Evolutionary conservation across 2,888 invertebrate species (phyloP).

Genomic region (Uloborus plumipes): DNA sequence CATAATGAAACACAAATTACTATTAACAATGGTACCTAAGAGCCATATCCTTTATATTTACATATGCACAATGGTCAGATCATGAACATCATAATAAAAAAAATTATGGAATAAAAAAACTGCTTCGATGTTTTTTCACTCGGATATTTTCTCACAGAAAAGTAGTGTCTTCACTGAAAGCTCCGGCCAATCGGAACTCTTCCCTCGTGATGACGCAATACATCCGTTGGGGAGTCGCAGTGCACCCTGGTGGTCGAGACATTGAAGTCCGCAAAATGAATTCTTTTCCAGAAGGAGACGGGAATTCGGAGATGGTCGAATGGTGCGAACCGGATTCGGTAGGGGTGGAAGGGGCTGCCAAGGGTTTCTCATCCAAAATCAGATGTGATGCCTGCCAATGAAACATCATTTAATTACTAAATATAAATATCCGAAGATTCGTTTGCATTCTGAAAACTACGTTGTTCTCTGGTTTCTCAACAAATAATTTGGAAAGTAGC

Average conservation of each 20-base stretch:
- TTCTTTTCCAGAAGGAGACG: conserved; percentile 77
- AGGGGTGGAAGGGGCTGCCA: conserved; percentile 11
- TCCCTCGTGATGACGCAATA: conserved; percentile 80
- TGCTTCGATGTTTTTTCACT: neutral
- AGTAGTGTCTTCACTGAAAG: conserved; percentile 83
- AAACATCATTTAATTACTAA: too few species aligned
- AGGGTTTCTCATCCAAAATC: conserved; percentile 68
- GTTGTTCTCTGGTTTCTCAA: too few species aligned
- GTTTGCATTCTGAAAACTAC: too few species aligned
- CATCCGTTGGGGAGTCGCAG: conserved; percentile 78
- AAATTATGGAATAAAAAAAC: too few species aligned
- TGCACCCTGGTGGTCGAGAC: conserved; percentile 75
- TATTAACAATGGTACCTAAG: too few species aligned
- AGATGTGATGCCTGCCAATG: conserved; percentile 73
- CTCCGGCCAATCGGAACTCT: conserved; percentile 81
- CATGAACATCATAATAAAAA: too few species aligned
- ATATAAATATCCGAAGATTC: too few species aligned
- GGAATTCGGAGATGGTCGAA: conserved; percentile 73
- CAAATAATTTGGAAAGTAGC: too few species aligned
- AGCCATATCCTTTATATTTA: too few species aligned
- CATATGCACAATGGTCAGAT: too few species aligned
- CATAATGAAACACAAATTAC: too few species aligned
- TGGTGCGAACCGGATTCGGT: conserved; percentile 66
- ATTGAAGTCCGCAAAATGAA: conserved; percentile 78
- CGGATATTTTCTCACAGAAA: conserved; percentile 72